These are phyloP conservation scores for Hemicordylus capensis DNA, from an alignment of 2,113 vertebrate species.

Conservation along the genomic window DNA sequence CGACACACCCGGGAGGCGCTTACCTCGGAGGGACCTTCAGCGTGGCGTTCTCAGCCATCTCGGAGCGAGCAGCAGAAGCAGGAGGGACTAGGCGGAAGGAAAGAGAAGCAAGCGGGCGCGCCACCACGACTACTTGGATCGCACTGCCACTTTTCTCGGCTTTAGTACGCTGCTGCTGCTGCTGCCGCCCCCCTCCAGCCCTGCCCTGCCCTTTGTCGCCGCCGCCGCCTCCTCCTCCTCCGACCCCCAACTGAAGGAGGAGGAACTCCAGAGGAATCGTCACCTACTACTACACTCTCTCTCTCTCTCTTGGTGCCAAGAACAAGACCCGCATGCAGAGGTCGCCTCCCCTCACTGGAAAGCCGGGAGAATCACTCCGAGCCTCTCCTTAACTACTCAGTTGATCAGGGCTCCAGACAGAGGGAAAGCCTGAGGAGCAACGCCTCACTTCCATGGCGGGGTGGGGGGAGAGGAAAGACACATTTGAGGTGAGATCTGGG, in stretches of 20 bases:
- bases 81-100: not conserved
- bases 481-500: too few species aligned
- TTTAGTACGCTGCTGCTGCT: not conserved
- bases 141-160: not conserved
- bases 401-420: too few species aligned
- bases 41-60: conserved; percentile 36
- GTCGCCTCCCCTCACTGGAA: too few species aligned
- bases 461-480: too few species aligned
- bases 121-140: not conserved
- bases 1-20: not conserved
- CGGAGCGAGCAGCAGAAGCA: not conserved
- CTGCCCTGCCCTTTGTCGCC: not conserved
- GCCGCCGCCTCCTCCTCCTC: not conserved
- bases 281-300: not conserved
- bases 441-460: too few species aligned
- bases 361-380: too few species aligned
- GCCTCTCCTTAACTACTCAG: too few species aligned
- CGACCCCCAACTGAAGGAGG: not conserved
- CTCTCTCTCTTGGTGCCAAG: not conserved
- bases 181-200: not conserved
- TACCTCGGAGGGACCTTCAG: conserved; percentile 49
- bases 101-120: not conserved
- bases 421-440: too few species aligned
- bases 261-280: too few species aligned
- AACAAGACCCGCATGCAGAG: too few species aligned